Evolutionary conservation across 2,888 invertebrate species (phyloP).

Genomic region (Drosophila recens): DNA sequence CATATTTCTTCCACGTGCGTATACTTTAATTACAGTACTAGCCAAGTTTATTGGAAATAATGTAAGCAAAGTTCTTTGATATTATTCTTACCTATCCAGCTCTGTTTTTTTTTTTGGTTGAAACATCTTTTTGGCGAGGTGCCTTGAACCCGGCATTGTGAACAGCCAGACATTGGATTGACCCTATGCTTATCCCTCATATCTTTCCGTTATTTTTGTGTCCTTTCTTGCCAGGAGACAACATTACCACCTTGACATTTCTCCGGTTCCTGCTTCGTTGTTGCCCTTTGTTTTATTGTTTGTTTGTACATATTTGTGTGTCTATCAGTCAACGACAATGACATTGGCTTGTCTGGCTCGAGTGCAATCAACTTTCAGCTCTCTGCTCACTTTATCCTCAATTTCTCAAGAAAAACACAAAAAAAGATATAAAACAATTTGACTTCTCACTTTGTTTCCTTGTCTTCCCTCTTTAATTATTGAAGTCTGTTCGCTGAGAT

Average conservation of each 20-base stretch:
- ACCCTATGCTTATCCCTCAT: slow-evolving; percentile 27
- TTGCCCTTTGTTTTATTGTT: slow-evolving; percentile 40
- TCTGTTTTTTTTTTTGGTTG: not conserved
- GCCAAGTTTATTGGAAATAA: not conserved
- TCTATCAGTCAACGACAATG: slow-evolving; percentile 50
- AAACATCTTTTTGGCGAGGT: slow-evolving; percentile 1
- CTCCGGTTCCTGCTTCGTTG: slow-evolving; percentile 29
- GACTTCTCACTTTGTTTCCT: slow-evolving; percentile 4
- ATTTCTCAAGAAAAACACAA: slow-evolving; percentile 14
- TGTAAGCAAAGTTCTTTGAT: not conserved
- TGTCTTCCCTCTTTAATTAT: slow-evolving; percentile 1
- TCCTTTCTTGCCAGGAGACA: slow-evolving; percentile 8
- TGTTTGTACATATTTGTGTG: slow-evolving; percentile 33
- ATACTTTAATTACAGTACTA: slow-evolving; percentile 1
- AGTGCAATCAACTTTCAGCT: slow-evolving; percentile 56
- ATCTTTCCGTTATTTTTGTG: slow-evolving; percentile 9
- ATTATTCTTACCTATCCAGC: not conserved
- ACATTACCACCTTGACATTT: slow-evolving; percentile 23
- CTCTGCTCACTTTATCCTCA: slow-evolving; percentile 23
- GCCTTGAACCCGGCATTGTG: slow-evolving; percentile 39
- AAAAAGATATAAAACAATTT: slow-evolving; percentile 5
- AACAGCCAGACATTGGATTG: slow-evolving; percentile 21
- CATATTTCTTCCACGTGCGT: slow-evolving; percentile 12
- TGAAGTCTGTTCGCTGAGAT: not conserved
- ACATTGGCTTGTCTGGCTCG: slow-evolving; percentile 58